Evolutionary conservation across 2,888 invertebrate genomes (phyloP), one percentile per base, ranked within the genome.

Genomic region (Litoditis marina): DNA sequence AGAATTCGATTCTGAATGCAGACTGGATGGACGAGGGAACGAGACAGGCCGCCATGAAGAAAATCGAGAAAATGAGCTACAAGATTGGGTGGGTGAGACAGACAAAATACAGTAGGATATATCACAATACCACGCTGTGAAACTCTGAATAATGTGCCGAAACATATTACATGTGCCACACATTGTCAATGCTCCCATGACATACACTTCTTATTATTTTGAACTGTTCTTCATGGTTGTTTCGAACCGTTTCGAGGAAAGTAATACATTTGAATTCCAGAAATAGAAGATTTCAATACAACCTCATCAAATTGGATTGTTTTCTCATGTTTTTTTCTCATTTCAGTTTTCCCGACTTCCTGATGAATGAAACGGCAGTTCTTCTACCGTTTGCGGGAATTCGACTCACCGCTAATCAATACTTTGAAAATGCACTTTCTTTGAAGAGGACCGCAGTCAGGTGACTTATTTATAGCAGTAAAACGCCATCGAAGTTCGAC

Each of bases 1-100:
- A 74, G 47, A 69, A 70, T 22, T 73, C 73, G 2, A 47, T 79
- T 25, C 50, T 76, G 47, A 75, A 73, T 54, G 73, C 73, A 0
- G 79, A 77, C 55, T 79, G 79, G 79, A 79, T 79, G 58, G 78
- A 79, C 58, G 77, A 78, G 58, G 72, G 63, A 53, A 79, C 79
- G 22, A 50, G 77, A 44, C 65, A 68, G 19, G 70, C 72, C 6
- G 79, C 79, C 4, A 50, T 78, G 28, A 60, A 60, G 46, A 79
- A 79, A 52, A 44, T 79, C 25, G 69, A 74, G 30, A 69, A 65
- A 32, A 76, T 79, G 73, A 69, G 71, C 8, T 73, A 77, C 56
- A 77, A 77, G 52, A 77, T 78, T 44, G 78, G 77, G 66, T 67
- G 27, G 4, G 42, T 39, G n/a, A n/a, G n/a, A n/a, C n/a, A 25